Evolutionary conservation across 2,113 vertebrate genomes (phyloP), one percentile per base, ranked within the genome.

Genomic region (Solea senegalensis): DNA sequence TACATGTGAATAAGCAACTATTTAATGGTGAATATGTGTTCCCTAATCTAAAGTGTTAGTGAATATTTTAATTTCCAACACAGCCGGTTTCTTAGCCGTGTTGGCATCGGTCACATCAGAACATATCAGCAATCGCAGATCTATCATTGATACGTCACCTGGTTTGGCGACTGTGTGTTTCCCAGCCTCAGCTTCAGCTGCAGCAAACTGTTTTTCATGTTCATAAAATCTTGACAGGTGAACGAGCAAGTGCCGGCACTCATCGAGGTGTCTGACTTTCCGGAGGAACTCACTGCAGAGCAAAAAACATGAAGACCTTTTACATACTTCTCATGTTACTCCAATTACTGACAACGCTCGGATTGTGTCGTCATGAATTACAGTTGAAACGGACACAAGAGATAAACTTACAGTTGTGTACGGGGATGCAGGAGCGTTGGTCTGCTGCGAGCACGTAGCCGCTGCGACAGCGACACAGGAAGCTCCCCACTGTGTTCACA

Each of bases 201-300:
- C 65, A 90, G 82, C 50, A 95, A 50, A 60, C 74, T 93, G 82
- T 77, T 93, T 65, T 91, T 93, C 93, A 95, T 94, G 82, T 67
- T 92, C 15, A 85, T 76, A 66, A 95, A 93, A 50, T 95, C 94
- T 71, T 93, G 92, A 65, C 94, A 95, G 78, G 92, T 94, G 79
- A 95, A 86, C 1, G 92, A 93, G 64, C 93, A 94, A 60, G 91
- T 89, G 5, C 88, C 90, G 13, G 92, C 74, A 9, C 92, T 94
- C 93, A 94, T 94, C 86, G 92, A 76, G 26, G 92, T 91, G 64
- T 94, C 90, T 0, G 92, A 93, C 79, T 94, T 94, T 40, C 86
- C 91, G 0, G 92, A 69, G 3, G 92, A 89, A 51, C 87, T 92
- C 82, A 92, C 92, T 92, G 81, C 16, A 68, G 61, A 5, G 74